Evolutionary conservation across 1,140 invertebrate genomes (phyloP).

Genomic region (Liolophura sinensis): DNA sequence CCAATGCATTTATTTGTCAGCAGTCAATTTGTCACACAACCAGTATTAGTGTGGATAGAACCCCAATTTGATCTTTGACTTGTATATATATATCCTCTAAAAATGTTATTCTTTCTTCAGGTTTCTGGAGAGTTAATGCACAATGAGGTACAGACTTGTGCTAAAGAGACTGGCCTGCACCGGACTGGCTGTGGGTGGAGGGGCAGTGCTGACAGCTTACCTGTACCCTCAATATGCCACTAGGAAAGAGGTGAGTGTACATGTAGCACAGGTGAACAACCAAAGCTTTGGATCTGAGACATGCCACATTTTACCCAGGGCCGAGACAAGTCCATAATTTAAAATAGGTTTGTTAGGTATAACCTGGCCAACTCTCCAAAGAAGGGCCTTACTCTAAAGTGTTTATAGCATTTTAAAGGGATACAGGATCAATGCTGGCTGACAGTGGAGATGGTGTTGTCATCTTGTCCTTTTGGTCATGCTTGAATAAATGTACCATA

Average conservation of each 20-base stretch:
- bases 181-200: constrained; percentile 13
- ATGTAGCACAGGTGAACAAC: not conserved
- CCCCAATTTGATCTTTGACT: too few relatives aligned
- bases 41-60: too few relatives aligned
- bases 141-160: constrained; percentile 3
- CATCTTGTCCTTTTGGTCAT: too few relatives aligned
- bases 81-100: too few relatives aligned
- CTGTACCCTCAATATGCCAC: not conserved
- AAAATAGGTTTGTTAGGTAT: not conserved
- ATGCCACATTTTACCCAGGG: not conserved
- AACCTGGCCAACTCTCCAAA: not conserved
- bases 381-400: not conserved
- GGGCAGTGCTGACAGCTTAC: constrained; percentile 10
- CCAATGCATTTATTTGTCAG: too few relatives aligned
- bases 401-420: too few relatives aligned
- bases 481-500: too few relatives aligned
- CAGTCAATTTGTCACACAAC: too few relatives aligned
- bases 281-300: too few relatives aligned
- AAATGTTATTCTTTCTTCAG: not conserved
- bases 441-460: too few relatives aligned
- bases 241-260: not conserved
- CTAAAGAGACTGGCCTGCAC: constrained; percentile 10
- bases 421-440: too few relatives aligned
- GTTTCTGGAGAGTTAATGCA: not conserved
- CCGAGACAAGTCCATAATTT: not conserved